These are phyloP conservation scores for Cebidichthys violaceus DNA, from an alignment of 2,113 vertebrate genomes.

Conservation along the genomic window DNA sequence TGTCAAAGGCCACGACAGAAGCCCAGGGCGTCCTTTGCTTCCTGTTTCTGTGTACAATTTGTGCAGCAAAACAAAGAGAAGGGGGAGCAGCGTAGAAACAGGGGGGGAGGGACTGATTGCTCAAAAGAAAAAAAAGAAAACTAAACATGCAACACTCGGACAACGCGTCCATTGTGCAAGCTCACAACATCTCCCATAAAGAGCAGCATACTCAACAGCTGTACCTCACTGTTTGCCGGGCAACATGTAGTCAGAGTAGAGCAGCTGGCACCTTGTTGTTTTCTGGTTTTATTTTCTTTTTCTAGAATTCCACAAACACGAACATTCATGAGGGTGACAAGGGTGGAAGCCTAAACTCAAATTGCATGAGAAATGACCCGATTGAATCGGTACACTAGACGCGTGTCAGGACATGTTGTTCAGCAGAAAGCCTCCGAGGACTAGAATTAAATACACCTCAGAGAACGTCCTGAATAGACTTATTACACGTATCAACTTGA, in stretches of 20 bases:
- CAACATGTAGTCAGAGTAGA: neutral
- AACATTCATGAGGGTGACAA: neutral
- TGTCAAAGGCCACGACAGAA: constrained; percentile 47
- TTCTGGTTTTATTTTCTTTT: neutral
- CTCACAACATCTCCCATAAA: constrained; percentile 30
- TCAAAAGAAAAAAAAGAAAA: constrained; percentile 6
- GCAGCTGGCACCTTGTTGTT: neutral
- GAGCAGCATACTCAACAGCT: neutral
- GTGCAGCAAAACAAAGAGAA: constrained; percentile 28
- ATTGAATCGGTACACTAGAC: neutral
- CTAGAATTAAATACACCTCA: neutral
- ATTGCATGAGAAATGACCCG: neutral
- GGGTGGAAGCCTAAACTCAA: neutral
- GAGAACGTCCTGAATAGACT: neutral
- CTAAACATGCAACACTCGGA: constrained; percentile 9
- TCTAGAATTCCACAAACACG: neutral
- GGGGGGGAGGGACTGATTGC: neutral
- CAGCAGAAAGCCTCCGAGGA: neutral
- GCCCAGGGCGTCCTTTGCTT: constrained; percentile 53
- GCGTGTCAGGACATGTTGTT: neutral
- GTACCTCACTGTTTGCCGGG: neutral
- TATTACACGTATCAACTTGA: neutral
- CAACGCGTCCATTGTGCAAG: constrained; percentile 60
- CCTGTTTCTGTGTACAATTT: constrained; percentile 67
- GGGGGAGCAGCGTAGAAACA: neutral